phyloP scores from a whole-genome alignment of 2,797 vertebrate species.

The Prionace glauca region DNA sequence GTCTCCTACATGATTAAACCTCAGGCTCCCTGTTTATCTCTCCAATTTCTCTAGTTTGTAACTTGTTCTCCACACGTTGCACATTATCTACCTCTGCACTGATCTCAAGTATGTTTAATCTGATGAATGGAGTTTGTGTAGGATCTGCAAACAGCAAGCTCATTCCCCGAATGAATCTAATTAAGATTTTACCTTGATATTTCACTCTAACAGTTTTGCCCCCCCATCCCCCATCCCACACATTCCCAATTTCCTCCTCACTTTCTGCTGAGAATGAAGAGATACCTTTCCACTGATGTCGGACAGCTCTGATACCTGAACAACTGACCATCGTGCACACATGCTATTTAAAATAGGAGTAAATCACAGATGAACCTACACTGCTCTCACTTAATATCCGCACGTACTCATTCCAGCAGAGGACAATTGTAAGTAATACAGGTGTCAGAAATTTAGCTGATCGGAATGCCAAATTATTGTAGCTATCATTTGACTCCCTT shows the following conservation, averaged over 20 bases:
- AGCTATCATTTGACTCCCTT: not conserved
- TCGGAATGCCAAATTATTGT: not conserved
- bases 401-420: not conserved
- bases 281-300: not conserved
- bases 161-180: not conserved
- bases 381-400: not conserved
- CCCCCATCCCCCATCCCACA: not conserved
- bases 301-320: not conserved
- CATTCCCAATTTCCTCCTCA: not conserved
- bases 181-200: not conserved
- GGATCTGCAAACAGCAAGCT: not conserved
- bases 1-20: conserved; percentile 60
- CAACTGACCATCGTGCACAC: not conserved
- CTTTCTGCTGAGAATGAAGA: not conserved
- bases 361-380: not conserved
- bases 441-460: not conserved
- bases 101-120: not conserved
- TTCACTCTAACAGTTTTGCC: not conserved
- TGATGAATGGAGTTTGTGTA: not conserved
- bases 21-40: conserved; percentile 59
- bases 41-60: conserved; percentile 59
- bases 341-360: not conserved
- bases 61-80: conserved; percentile 49
- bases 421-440: not conserved
- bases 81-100: no score